Evolutionary conservation across 2,888 invertebrate species (phyloP), one percentile per base, ranked within the genome.

Genomic region (Orchesellides sinensis): DNA sequence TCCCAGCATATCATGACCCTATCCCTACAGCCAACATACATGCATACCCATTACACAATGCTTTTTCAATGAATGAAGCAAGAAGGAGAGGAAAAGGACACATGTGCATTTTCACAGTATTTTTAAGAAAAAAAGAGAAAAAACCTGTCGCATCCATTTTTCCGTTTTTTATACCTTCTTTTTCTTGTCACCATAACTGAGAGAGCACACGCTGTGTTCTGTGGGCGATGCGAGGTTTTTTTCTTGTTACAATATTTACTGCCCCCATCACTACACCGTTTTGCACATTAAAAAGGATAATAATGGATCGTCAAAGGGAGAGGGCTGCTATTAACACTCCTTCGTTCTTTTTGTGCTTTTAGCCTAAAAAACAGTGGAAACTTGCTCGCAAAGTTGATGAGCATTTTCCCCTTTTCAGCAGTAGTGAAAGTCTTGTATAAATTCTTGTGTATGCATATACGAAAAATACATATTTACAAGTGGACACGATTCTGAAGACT

Each of bases 251-350:
- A 70, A 79, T 79, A 79, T 79, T 79, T 79, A 79, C 72, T 78
- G 45, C 70, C 54, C 70, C 79, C 63, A 79, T 79, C 79, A 79
- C 61, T 70, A 79, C 79, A 79, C 79, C 79, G 65, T 79, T 79
- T 79, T 79, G 79, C 79, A 79, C 79, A 79, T 79, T 79, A 79
- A 59, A 49, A 40, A 63, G 79, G 70, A 79, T 65, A 79, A 79
- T 79, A 79, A 79, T 70, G 70, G 70, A 49, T 79, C 63, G 52
- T 72, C 49, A 69, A 35, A 27, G n/a, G n/a, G n/a, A n/a, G n/a
- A n/a, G 21, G 32, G 59, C 69, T 49, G 78, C 69, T 68, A 69
- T 69, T 79, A 65, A 35, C 65, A 35, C 25, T 6, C n/a, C 49
- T 8, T 23, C 52, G 14, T 12, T 19, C 17, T 10, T 27, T 29